Evolutionary conservation across 2,113 vertebrate species (phyloP), one percentile per base, ranked within the genome.

Genomic region (Fregetta grallaria): DNA sequence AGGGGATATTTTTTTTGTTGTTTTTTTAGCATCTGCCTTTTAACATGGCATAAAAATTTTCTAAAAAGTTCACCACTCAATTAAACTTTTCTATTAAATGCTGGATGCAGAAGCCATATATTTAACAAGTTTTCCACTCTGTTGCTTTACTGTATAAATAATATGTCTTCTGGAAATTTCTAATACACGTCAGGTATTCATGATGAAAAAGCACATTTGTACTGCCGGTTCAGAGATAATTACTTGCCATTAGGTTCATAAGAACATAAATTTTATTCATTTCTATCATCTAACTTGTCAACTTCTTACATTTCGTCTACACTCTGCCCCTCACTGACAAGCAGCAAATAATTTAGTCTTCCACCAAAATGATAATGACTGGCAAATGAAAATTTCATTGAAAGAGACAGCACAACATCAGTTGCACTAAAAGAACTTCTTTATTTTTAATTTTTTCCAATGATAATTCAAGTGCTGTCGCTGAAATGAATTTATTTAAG

Each of bases 171-270:
- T 97, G 94, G 96, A 98, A 98, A 97, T 93, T 98, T 98, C 95
- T 96, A 96, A 97, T 96, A 96, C 92, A 96, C 1, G 50, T 98
- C 97, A 98, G 96, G 95, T 97, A 96, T 97, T 97, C 93, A 82
- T 97, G 96, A 97, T 97, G 96, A 97, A 97, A 98, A 98, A 97
- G 93, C 96, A 97, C 97, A 97, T 98, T 98, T 97, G 96, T 98
- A 97, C 97, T 97, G 96, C 95, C 10, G 38, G 96, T 98, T 98
- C 94, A 97, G 96, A 98, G 97, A 98, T 98, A 98, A 98, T 98
- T 98, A 97, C 98, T 98, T 98, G 96, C 97, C 97, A 98, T 98
- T 98, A 98, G 95, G 90, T 97, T 97, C 96, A 84, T 92, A 96
- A 93, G 97, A 96, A 97, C 93, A 85, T 98, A 98, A 98, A 98